Evolutionary conservation across 2,888 invertebrate species (phyloP).

Genomic region (Cheilosia scutellata): DNA sequence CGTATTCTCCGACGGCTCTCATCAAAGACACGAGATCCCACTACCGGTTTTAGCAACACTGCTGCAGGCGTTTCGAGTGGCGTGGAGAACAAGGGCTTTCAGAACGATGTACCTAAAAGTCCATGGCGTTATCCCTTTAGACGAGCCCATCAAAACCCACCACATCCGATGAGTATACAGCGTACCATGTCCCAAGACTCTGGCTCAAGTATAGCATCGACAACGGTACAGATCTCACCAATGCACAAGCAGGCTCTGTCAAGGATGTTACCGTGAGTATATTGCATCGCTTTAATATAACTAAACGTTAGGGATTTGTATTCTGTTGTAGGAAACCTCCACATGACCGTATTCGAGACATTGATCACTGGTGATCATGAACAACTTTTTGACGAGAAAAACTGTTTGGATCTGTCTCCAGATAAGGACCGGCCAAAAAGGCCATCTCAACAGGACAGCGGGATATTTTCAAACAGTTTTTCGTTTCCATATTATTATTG

Average conservation of each 20-base stretch:
- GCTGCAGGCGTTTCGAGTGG: constrained; percentile 83
- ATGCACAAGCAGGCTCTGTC: constrained; percentile 83
- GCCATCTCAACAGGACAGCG: constrained; percentile 32
- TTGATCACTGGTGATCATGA: constrained; percentile 82
- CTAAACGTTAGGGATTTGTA: not conserved
- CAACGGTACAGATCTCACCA: constrained; percentile 83
- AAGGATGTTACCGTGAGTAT: constrained; percentile 83
- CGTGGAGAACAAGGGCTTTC: constrained; percentile 89
- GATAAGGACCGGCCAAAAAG: constrained; percentile 1
- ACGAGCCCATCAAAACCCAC: constrained; percentile 81
- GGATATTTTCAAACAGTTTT: constrained; percentile 73
- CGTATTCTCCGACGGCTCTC: constrained; percentile 90
- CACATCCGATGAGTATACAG: constrained; percentile 84
- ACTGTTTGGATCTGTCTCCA: constrained; percentile 65
- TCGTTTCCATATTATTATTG: constrained; percentile 17
- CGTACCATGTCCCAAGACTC: constrained; percentile 86
- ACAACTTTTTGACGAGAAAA: constrained; percentile 59
- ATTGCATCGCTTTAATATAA: not conserved
- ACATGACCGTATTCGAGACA: constrained; percentile 82
- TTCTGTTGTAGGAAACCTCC: constrained; percentile 82
- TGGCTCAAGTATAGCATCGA: constrained; percentile 87
- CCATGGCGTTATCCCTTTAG: constrained; percentile 90
- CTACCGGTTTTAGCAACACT: constrained; percentile 76
- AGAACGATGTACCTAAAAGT: constrained; percentile 88
- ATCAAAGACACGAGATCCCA: constrained; percentile 87